A percentile compares a stretch with the other conserved stretches of the same genome.
Evolutionary conservation across 1,140 invertebrate genomes (phyloP).

Genomic region (Chymomyza costata): DNA sequence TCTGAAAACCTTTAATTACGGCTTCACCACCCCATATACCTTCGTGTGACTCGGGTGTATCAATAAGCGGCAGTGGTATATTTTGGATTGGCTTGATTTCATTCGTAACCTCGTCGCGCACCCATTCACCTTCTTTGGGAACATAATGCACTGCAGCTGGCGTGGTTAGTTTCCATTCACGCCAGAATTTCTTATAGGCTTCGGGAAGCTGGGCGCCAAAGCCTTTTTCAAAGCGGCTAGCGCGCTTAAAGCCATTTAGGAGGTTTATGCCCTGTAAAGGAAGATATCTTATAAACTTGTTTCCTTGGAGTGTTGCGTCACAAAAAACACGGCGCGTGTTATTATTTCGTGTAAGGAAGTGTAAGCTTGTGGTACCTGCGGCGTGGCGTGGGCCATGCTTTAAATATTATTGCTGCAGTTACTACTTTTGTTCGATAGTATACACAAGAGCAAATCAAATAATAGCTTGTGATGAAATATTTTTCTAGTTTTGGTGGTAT

Average conservation of each 20-base stretch:
- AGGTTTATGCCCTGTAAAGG: slow-evolving; percentile 54
- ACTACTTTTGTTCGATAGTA: too few species aligned
- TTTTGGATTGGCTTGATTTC: slow-evolving; percentile 85
- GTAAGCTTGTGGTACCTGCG: slow-evolving; percentile 30
- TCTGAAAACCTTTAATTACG: slow-evolving; percentile 92
- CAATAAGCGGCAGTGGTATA: slow-evolving; percentile 85
- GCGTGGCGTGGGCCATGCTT: slow-evolving; percentile 54
- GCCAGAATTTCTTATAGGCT: slow-evolving; percentile 92
- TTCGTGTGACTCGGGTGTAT: slow-evolving; percentile 86
- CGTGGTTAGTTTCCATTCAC: slow-evolving; percentile 85
- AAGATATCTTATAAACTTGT: background rate
- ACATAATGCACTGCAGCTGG: slow-evolving; percentile 91
- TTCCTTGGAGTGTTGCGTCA: slow-evolving; percentile 46
- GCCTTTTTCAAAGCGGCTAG: slow-evolving; percentile 78
- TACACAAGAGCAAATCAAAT: too few species aligned
- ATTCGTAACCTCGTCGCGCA: slow-evolving; percentile 82
- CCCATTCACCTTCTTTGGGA: slow-evolving; percentile 84
- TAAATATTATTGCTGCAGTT: too few species aligned
- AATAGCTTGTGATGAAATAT: too few species aligned
- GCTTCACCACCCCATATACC: slow-evolving; percentile 98
- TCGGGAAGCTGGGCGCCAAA: slow-evolving; percentile 83
- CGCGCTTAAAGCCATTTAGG: slow-evolving; percentile 74
- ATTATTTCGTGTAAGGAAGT: background rate
- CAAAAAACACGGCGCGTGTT: slow-evolving; percentile 30
- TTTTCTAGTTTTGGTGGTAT: slow-evolving; percentile 30